phyloP scores from a whole-genome alignment of 2,113 vertebrate genomes.

The Zingel zingel region DNA sequence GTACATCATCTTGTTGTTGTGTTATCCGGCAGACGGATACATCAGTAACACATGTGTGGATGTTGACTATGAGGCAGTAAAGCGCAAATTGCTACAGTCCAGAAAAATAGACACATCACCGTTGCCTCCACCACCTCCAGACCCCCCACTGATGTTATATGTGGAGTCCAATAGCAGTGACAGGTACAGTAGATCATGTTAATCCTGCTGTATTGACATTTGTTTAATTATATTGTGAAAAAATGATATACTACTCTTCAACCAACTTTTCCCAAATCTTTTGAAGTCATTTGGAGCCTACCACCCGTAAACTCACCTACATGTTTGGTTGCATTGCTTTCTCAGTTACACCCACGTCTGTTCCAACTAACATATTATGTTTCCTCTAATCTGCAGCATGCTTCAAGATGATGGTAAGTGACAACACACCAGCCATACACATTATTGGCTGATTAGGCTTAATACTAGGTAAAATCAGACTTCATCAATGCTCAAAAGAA shows the following conservation, averaged over 20 bases:
- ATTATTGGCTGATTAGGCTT: neutral
- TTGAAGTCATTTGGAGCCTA: neutral
- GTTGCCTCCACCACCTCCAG: slow-evolving; percentile 73
- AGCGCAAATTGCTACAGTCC: slow-evolving; percentile 57
- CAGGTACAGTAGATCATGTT: slow-evolving; percentile 66
- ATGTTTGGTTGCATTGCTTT: slow-evolving; percentile 10
- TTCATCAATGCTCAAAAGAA: neutral
- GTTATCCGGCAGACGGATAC: slow-evolving; percentile 79
- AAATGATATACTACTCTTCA: neutral
- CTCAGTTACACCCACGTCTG: neutral
- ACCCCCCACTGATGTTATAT: slow-evolving; percentile 46
- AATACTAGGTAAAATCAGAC: neutral
- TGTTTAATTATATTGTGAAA: neutral
- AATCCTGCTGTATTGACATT: neutral
- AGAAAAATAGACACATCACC: slow-evolving; percentile 21
- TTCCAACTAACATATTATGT: slow-evolving; percentile 41
- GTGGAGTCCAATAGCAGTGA: slow-evolving; percentile 50
- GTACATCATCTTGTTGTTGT: neutral
- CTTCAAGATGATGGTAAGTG: slow-evolving; percentile 76
- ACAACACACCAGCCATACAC: neutral
- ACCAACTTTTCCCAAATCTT: neutral
- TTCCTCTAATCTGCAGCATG: slow-evolving; percentile 69
- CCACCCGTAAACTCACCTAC: neutral
- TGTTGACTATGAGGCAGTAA: slow-evolving; percentile 84
- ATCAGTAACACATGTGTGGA: slow-evolving; percentile 84